Conservation (phyloP, 1,140 invertebrate species). For the Leptinotarsa defecta region DNA sequence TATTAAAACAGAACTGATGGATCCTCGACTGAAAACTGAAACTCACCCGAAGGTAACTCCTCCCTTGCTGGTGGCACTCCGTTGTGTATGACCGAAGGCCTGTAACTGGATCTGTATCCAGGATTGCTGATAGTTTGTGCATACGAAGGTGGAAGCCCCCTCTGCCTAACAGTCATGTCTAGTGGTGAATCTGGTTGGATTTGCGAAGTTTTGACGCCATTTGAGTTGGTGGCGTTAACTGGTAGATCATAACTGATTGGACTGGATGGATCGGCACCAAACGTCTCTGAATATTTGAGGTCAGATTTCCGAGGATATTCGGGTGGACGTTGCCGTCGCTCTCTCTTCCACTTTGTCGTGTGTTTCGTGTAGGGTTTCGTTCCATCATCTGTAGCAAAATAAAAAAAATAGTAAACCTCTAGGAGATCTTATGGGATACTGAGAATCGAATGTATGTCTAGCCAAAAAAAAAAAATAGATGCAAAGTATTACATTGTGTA, state of each 20-base stretch:
- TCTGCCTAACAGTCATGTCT: conserved; percentile 60
- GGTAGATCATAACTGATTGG: conserved; percentile 12
- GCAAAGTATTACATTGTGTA: too few relatives aligned
- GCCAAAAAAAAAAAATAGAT: too few relatives aligned
- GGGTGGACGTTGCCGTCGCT: conserved; percentile 59
- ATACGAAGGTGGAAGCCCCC: conserved; percentile 63
- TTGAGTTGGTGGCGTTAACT: conserved; percentile 51
- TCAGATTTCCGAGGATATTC: conserved; percentile 55
- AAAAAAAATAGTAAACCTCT: background rate
- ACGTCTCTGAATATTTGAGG: conserved; percentile 48
- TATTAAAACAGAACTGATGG: too few relatives aligned
- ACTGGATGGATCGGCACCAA: conserved; percentile 34
- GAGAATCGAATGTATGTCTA: too few relatives aligned
- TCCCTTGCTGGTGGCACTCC: conserved; percentile 43
- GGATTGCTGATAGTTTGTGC: conserved; percentile 59
- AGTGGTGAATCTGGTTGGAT: conserved; percentile 57
- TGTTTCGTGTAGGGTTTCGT: conserved; percentile 61
- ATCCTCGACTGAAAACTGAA: too few relatives aligned
- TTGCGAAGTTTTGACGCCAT: conserved; percentile 49
- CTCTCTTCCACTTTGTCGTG: conserved; percentile 69
- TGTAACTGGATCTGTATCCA: conserved; percentile 57
- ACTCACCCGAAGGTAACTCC: conserved; percentile 52
- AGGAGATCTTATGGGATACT: too few relatives aligned
- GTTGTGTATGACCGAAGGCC: conserved; percentile 48
- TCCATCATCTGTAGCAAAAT: conserved; percentile 49